A percentile compares a stretch with the other conserved stretches of the same genome.
Conservation (phyloP, 2,797 vertebrate genomes). For the Luscinia megarhynchos region DNA sequence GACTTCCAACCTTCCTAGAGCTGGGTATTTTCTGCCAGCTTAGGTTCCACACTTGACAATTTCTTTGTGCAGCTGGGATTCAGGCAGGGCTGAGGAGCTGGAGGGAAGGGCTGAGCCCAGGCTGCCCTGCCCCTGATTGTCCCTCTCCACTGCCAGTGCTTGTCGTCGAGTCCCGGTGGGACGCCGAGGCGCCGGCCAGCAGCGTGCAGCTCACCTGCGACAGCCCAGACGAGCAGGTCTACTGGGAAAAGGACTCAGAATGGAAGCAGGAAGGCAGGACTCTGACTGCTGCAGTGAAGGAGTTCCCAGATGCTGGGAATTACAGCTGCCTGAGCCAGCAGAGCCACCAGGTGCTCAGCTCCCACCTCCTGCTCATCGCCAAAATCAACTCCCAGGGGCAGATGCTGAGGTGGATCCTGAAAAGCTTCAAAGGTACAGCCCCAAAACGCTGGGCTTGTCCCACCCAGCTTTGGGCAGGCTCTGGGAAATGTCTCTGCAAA, state of each 20-base stretch:
- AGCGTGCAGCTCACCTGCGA: constrained; percentile 70
- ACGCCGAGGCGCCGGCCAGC: constrained; percentile 29
- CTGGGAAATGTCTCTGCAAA: neutral
- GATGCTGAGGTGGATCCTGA: constrained; percentile 46
- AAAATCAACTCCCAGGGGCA: constrained; percentile 54
- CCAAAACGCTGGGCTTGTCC: neutral
- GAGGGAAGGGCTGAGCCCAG: neutral
- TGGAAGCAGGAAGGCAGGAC: constrained; percentile 54
- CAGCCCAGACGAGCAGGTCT: constrained; percentile 53
- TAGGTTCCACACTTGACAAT: rapidly evolving
- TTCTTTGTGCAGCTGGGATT: neutral
- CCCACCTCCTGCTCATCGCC: constrained; percentile 65
- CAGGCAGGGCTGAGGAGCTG: neutral
- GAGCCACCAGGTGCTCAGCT: constrained; percentile 35
- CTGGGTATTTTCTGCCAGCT: neutral
- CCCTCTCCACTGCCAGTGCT: constrained; percentile 54
- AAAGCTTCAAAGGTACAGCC: neutral
- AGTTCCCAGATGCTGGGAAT: constrained; percentile 70
- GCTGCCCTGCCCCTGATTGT: too few relatives aligned
- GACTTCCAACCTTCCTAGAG: neutral
- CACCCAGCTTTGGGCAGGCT: neutral
- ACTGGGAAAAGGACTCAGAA: constrained; percentile 60
- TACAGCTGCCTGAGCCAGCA: constrained; percentile 71
- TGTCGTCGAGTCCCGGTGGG: constrained; percentile 74
- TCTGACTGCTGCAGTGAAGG: constrained; percentile 65